phyloP scores from a whole-genome alignment of 1,140 invertebrate genomes.

The Cataglyphis hispanica region DNA sequence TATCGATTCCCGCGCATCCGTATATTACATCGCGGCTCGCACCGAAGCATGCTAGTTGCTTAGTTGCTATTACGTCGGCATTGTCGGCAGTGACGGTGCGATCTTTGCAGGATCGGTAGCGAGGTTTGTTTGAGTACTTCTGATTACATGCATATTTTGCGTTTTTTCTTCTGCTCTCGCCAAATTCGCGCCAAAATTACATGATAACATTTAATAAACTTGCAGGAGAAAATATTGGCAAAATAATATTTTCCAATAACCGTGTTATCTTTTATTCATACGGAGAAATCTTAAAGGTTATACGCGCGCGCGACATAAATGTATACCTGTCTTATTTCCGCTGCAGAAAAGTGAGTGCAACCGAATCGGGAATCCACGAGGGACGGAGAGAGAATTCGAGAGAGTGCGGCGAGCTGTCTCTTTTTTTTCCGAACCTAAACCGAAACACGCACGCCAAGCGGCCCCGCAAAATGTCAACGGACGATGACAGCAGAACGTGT shows the following conservation, averaged over 20 bases:
- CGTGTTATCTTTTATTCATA: not conserved
- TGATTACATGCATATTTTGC: not conserved
- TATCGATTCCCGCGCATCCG: conserved; percentile 88
- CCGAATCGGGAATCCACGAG: not conserved
- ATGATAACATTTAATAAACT: not conserved
- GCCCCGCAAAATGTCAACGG: conserved; percentile 64
- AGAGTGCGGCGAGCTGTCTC: not conserved
- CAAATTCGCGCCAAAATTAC: not conserved
- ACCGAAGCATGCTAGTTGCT: conserved; percentile 67
- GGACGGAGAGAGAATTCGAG: not conserved
- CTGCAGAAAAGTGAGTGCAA: conserved; percentile 16
- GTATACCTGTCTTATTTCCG: not conserved
- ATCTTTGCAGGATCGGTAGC: not conserved
- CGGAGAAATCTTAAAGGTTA: not conserved
- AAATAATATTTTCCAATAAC: not conserved
- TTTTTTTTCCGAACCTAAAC: not conserved
- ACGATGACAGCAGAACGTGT: conserved; percentile 72
- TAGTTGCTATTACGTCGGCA: conserved; percentile 66
- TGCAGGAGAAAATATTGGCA: too few species aligned
- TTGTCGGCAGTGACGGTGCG: conserved; percentile 5
- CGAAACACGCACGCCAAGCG: not conserved
- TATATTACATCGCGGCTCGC: conserved; percentile 67
- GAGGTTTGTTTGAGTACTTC: not conserved
- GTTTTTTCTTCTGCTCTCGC: not conserved
- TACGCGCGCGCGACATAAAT: conserved; percentile 1